Conservation (phyloP, 2,113 vertebrate genomes). For the Trinectes maculatus region DNA sequence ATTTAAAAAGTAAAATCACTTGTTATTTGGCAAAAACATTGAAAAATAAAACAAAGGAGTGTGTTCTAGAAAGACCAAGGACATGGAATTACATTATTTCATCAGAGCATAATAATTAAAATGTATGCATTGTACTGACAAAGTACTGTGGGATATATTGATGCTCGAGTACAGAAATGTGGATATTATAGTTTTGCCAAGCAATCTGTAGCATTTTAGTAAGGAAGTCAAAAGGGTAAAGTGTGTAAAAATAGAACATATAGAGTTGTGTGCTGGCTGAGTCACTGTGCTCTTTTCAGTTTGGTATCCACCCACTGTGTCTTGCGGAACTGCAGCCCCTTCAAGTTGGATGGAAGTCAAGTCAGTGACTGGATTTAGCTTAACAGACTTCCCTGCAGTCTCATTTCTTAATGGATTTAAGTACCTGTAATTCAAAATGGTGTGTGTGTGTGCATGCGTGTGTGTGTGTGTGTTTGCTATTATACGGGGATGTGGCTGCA, state of each 20-base stretch:
- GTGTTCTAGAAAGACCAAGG: not conserved
- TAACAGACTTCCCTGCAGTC: conserved; percentile 29
- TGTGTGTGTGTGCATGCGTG: conserved; percentile 4
- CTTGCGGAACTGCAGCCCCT: conserved; percentile 61
- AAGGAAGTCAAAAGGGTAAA: conserved; percentile 28
- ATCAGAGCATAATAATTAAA: not conserved
- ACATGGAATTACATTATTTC: not conserved
- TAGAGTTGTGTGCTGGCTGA: conserved; percentile 47
- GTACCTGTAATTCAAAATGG: conserved; percentile 43
- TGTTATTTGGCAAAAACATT: too few species aligned
- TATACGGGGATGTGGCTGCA: conserved; percentile 13
- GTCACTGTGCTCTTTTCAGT: conserved; percentile 65
- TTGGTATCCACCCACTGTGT: conserved; percentile 65
- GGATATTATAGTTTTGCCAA: not conserved
- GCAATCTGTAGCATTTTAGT: conserved; percentile 26
- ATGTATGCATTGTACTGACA: not conserved
- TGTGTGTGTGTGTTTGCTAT: not conserved
- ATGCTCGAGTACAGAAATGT: not conserved
- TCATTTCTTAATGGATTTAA: conserved; percentile 41
- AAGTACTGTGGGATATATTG: not conserved
- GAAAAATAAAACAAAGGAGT: too few species aligned
- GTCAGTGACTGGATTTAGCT: conserved; percentile 52
- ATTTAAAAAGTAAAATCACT: not conserved
- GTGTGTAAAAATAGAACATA: conserved; percentile 56
- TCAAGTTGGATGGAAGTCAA: conserved; percentile 67